A percentile compares a stretch with the other conserved stretches of the same genome.
These are phyloP conservation scores for Bilobella aurantiaca DNA, from an alignment of 1,140 invertebrate species.

Conservation along the genomic window DNA sequence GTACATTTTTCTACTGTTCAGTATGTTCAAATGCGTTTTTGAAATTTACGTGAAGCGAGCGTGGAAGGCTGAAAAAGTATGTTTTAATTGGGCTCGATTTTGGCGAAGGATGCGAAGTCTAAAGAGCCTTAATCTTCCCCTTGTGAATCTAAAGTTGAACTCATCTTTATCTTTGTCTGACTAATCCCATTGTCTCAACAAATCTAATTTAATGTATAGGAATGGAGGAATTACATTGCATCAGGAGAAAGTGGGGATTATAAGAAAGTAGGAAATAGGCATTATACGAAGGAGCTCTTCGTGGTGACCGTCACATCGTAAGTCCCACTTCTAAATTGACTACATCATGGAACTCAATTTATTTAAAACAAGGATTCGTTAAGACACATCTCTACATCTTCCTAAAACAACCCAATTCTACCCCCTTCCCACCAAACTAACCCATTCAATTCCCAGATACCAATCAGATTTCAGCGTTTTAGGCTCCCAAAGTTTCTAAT, in stretches of 20 bases:
- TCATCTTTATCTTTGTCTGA: neutral
- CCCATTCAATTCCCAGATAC: neutral
- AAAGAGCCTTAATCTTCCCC: neutral
- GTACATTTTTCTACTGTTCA: no score
- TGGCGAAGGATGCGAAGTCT: no score
- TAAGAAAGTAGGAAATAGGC: neutral
- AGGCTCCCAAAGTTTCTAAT: neutral
- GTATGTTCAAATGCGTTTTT: no score
- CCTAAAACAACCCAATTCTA: neutral
- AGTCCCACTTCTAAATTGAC: neutral
- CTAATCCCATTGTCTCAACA: neutral
- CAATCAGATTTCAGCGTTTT: neutral
- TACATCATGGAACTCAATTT: neutral
- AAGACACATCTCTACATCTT: neutral
- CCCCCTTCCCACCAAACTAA: neutral
- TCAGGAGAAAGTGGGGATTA: neutral
- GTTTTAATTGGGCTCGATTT: no score
- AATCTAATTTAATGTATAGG: neutral
- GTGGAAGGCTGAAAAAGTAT: no score
- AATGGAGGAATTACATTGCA: neutral
- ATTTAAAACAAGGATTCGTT: neutral
- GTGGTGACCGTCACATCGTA: neutral
- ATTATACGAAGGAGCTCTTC: neutral
- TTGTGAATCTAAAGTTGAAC: neutral
- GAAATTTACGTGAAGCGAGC: no score